Evolutionary conservation across 2,113 vertebrate species (phyloP).

Genomic region (Todiramphus chloris): DNA sequence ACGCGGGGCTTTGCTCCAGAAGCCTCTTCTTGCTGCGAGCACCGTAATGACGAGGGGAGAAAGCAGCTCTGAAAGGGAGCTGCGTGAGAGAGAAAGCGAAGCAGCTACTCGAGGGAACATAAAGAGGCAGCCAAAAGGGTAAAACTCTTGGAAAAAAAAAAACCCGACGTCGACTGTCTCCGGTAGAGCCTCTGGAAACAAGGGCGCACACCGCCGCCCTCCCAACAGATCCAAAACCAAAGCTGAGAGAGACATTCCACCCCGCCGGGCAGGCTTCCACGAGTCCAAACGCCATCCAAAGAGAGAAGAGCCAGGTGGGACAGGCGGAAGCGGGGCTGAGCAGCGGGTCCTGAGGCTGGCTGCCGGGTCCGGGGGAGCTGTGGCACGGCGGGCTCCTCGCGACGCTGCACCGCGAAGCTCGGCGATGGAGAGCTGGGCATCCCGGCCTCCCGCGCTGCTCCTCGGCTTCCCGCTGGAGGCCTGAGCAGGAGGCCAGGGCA

Average conservation of each 20-base stretch:
- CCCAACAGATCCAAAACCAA: not conserved
- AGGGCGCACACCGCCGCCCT: not conserved
- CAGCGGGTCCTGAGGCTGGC: not conserved
- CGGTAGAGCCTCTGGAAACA: not conserved
- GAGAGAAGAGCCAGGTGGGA: rapidly evolving
- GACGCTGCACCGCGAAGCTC: not conserved
- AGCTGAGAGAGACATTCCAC: not conserved
- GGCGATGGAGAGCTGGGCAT: not conserved
- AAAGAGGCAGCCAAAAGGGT: not conserved
- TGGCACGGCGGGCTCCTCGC: not conserved
- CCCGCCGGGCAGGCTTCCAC: not conserved
- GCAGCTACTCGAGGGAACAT: not conserved
- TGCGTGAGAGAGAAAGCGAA: not conserved
- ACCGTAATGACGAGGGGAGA: not conserved
- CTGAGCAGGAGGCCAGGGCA: not conserved
- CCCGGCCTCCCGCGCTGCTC: not conserved
- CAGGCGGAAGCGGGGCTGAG: not conserved
- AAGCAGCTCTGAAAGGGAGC: not conserved
- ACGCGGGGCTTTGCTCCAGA: not conserved
- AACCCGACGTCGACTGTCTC: not conserved
- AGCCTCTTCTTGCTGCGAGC: not conserved
- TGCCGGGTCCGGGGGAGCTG: rapidly evolving
- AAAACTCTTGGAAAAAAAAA: not conserved
- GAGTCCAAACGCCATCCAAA: not conserved
- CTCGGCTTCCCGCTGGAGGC: not conserved